These are phyloP conservation scores for Dolichopus griseipennis DNA, from an alignment of 2,888 invertebrate species.

Conservation along the genomic window DNA sequence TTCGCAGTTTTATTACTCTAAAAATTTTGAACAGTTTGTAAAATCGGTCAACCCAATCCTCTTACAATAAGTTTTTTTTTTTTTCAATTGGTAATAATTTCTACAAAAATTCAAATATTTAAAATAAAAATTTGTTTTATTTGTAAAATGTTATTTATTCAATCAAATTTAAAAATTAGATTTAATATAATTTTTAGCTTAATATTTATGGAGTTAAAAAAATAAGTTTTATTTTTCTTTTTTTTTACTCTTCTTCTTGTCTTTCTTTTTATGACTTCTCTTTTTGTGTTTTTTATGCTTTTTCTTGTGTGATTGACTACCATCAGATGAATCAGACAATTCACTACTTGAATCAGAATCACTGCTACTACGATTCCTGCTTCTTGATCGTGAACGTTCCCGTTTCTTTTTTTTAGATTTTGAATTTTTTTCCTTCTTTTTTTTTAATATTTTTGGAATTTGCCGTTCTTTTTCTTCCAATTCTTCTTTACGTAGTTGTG, in stretches of 20 bases:
- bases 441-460: constrained; percentile 35
- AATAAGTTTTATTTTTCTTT: constrained; percentile 12
- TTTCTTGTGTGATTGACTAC: constrained; percentile 18
- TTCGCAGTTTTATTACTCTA: too few relatives aligned
- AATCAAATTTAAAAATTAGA: too few relatives aligned
- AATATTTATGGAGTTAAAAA: too few relatives aligned
- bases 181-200: too few relatives aligned
- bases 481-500: constrained; percentile 69
- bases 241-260: constrained; percentile 17
- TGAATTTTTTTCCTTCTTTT: constrained; percentile 21
- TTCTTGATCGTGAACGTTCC: constrained; percentile 20
- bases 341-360: constrained; percentile 17
- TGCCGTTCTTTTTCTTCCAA: constrained; percentile 59
- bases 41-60: too few relatives aligned
- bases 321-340: constrained; percentile 14
- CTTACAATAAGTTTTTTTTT: too few relatives aligned
- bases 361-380: constrained; percentile 20
- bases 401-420: constrained; percentile 22
- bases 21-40: too few relatives aligned
- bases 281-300: constrained; percentile 24
- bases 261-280: constrained; percentile 14
- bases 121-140: too few relatives aligned
- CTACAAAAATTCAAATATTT: too few relatives aligned
- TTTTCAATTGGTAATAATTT: too few relatives aligned
- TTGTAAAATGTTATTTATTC: too few relatives aligned